Base-by-base conservation (phyloP, 2,888 invertebrate species). In the Nycteola revayana region DNA sequence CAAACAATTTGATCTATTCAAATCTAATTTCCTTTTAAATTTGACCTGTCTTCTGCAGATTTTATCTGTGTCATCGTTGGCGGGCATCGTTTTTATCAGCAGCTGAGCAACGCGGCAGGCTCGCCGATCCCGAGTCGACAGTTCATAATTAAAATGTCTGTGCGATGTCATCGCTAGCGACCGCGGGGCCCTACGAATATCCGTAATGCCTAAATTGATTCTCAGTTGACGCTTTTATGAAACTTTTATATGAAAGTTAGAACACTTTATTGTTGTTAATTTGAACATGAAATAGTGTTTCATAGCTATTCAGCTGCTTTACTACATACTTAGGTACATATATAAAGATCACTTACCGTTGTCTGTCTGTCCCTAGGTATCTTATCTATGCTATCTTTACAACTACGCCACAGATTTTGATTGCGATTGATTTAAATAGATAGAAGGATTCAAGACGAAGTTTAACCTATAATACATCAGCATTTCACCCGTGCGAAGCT, bases 71-170 rank as follows among this genome's bases (percentile, higher is more conserved):
- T 73, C 76, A 71, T 74, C 74, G 74, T 60, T 44, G 71, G 60
- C 56, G 50, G 60, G 57, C 57, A 64, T 64, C 68, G 71, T 76
- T 84, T 82, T 84, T 85, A 79, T 83, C 79, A 70, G 67, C 62
- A 57, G 59, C 57, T 65, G 66, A 68, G 61, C 61, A 64, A 64
- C 57, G 64, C 66, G 67, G 61, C 60, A 64, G 64, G 60, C 50
- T 49, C 61, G 56, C 65, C 66, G 62, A 71, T 72, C 69, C 66
- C 62, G 56, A 50, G 67, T 61, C 75, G 84, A 81, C 85, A 86
- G 82, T 75, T 80, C 71, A 78, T 87, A 87, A 88, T 88, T 87
- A 87, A 87, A 87, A 85, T 76, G 85, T 85, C 85, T 14, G 63
- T 57, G 66, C 64, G 74, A 66, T 72, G 82, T 79, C 84, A 83